Percentiles rank a stretch among this genome's conserved stretches.
Conservation (phyloP, 2,888 invertebrate species). For the Melanotus villosus region DNA sequence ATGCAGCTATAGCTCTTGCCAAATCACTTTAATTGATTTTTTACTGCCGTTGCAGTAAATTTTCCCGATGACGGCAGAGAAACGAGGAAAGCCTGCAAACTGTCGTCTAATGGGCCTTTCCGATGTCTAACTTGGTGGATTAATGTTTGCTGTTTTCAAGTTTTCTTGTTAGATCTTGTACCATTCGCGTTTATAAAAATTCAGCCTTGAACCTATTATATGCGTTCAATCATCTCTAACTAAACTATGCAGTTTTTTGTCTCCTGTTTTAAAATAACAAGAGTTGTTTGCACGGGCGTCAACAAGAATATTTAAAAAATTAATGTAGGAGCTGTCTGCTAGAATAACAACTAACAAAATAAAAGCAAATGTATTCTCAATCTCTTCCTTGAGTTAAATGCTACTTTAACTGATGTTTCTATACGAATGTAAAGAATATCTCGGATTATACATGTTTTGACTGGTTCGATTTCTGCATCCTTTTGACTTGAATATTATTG, state of each 20-base stretch:
- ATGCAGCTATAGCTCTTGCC: conserved; percentile 3
- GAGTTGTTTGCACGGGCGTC: conserved; percentile 31
- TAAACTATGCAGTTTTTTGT: conserved; percentile 42
- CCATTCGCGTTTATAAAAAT: conserved; percentile 31
- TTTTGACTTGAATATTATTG: no score
- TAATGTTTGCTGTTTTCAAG: background rate
- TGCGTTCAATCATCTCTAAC: conserved; percentile 41
- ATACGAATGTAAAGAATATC: no score
- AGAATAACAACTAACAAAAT: background rate
- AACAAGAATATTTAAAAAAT: conserved; percentile 11
- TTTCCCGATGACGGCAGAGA: background rate
- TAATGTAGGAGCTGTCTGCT: conserved; percentile 9
- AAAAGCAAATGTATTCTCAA: no score
- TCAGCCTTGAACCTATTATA: conserved; percentile 43
- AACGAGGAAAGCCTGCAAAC: background rate
- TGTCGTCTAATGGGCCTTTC: background rate
- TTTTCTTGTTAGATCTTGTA: background rate
- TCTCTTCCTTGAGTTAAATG: no score
- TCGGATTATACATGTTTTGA: no score
- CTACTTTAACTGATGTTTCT: no score
- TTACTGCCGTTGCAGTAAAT: background rate
- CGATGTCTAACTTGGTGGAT: background rate
- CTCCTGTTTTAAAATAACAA: conserved; percentile 37
- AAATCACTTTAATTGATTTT: conserved; percentile 5
- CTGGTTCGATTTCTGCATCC: no score